A percentile compares a stretch with the other conserved stretches of the same genome.
phyloP scores from a whole-genome alignment of 2,113 vertebrate genomes.

The Ia io region DNA sequence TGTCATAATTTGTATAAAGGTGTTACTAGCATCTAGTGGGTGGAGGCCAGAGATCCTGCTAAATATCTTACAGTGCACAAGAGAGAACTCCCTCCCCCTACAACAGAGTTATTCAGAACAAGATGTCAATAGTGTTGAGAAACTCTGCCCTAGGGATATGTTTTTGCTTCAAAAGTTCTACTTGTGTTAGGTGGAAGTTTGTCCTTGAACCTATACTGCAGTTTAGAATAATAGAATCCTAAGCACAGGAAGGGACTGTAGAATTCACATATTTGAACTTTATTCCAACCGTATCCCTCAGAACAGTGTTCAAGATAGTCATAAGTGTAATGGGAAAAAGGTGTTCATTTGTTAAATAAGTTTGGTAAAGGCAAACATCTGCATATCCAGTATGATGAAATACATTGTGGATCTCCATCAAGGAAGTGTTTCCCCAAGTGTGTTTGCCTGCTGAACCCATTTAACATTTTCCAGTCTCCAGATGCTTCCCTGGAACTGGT shows the following conservation, averaged over 20 bases:
- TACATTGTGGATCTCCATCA: neutral
- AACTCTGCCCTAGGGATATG: neutral
- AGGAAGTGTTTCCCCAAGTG: neutral
- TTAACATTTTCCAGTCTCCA: neutral
- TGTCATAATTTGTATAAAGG: neutral
- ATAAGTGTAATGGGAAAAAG: neutral
- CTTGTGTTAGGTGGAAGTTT: conserved; percentile 40
- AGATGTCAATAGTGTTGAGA: neutral
- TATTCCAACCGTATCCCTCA: neutral
- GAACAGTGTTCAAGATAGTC: neutral
- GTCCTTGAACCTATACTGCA: neutral
- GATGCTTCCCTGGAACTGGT: neutral
- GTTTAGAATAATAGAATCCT: conserved; percentile 3
- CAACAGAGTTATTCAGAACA: neutral
- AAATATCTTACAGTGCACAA: neutral
- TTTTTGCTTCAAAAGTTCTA: neutral
- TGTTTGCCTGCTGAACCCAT: neutral
- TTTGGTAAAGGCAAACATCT: neutral
- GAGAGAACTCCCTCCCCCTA: neutral
- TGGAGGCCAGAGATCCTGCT: neutral
- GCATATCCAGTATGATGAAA: neutral
- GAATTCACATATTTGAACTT: neutral
- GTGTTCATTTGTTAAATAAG: neutral
- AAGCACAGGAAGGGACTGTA: neutral
- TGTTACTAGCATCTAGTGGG: neutral